Evolutionary conservation across 2,113 vertebrate species (phyloP).

Genomic region (Dermatemys mawii): DNA sequence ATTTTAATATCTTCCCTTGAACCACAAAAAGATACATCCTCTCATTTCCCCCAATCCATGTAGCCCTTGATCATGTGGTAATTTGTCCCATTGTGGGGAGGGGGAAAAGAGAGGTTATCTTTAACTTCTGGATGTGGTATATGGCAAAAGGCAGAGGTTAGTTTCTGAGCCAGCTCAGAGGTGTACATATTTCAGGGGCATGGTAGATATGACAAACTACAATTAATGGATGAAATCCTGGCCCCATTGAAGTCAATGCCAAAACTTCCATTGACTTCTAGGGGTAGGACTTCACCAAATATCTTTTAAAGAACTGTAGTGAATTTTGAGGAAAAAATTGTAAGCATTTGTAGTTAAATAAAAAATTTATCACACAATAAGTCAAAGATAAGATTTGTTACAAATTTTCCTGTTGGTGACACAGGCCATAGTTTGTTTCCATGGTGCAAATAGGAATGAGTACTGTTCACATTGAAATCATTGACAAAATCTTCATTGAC

Average conservation of each 20-base stretch:
- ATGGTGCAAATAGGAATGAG: not conserved
- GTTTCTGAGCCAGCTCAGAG: not conserved
- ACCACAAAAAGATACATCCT: not conserved
- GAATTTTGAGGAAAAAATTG: not conserved
- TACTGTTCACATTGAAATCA: not conserved
- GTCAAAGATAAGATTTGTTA: not conserved
- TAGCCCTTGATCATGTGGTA: not conserved
- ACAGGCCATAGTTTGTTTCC: not conserved
- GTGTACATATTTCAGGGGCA: not conserved
- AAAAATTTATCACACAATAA: not conserved
- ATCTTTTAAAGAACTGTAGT: not conserved
- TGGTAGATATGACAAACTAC: not conserved
- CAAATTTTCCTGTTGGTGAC: not conserved
- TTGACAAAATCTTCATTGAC: not conserved
- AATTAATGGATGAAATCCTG: not conserved
- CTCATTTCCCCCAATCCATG: not conserved
- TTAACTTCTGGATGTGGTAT: not conserved
- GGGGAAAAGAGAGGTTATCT: not conserved
- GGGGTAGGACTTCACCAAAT: not conserved
- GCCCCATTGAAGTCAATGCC: not conserved
- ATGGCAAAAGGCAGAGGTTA: not conserved
- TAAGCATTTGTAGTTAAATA: not conserved
- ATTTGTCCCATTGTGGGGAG: not conserved
- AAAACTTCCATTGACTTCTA: not conserved
- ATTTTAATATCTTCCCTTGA: not conserved